These are phyloP conservation scores for Ectropis crepuscularia DNA, from an alignment of 2,888 invertebrate species.

Conservation along the genomic window DNA sequence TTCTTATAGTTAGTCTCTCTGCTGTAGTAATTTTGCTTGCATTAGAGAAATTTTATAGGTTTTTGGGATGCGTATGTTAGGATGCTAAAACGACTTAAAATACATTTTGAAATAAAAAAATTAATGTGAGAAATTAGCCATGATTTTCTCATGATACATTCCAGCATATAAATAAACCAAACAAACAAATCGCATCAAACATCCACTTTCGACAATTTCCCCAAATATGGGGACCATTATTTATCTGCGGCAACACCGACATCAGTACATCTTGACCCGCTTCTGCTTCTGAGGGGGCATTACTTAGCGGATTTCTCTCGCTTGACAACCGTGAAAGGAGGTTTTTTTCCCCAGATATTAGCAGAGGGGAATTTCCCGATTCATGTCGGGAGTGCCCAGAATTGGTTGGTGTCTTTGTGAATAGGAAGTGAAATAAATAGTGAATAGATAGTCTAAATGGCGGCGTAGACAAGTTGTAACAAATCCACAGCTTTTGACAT, in stretches of 20 bases:
- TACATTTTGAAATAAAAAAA: too few relatives aligned
- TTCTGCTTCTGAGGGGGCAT: constrained; percentile 62
- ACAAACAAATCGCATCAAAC: constrained; percentile 4
- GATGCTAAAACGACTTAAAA: too few relatives aligned
- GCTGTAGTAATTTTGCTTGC: too few relatives aligned
- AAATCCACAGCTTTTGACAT: too few relatives aligned
- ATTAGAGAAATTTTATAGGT: too few relatives aligned
- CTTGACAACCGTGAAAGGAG: constrained; percentile 63
- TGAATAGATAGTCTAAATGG: constrained; percentile 2
- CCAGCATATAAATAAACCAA: constrained; percentile 1
- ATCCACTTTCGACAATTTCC: constrained; percentile 15
- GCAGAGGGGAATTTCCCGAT: constrained; percentile 35
- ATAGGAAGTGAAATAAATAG: constrained; percentile 25
- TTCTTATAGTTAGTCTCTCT: too few relatives aligned
- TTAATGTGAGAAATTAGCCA: too few relatives aligned
- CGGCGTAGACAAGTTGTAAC: background rate
- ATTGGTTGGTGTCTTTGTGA: constrained; percentile 37
- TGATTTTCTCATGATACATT: too few relatives aligned
- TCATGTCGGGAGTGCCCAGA: constrained; percentile 32
- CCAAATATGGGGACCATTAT: constrained; percentile 26
- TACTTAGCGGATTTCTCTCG: constrained; percentile 68
- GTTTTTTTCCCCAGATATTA: constrained; percentile 46
- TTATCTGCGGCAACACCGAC: constrained; percentile 45
- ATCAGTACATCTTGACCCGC: constrained; percentile 70
- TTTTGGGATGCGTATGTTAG: too few relatives aligned